Percentiles rank a stretch among this genome's conserved stretches.
These are phyloP conservation scores for Phrynosoma blainvillii DNA, from an alignment of 2,113 vertebrate species.

Conservation along the genomic window DNA sequence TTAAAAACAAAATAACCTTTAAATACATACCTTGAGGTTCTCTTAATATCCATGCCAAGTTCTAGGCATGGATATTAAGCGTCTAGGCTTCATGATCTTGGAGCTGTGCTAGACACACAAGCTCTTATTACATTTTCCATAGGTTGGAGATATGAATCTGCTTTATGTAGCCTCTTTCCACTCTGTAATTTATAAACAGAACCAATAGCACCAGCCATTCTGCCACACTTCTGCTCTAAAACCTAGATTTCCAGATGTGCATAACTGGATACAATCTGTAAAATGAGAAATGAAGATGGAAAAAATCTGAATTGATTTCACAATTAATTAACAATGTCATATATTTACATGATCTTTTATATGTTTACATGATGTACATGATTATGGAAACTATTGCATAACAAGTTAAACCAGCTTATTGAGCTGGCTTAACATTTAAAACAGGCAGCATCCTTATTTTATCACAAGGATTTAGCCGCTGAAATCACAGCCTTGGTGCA, in stretches of 20 bases:
- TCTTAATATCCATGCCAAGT: not conserved
- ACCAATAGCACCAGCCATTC: not conserved
- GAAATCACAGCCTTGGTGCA: too few relatives aligned
- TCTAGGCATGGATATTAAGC: not conserved
- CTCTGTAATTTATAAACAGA: not conserved
- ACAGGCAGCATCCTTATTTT: too few relatives aligned
- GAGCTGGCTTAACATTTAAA: too few relatives aligned
- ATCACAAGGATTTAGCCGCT: too few relatives aligned
- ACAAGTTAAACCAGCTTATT: too few relatives aligned
- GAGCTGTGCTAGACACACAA: not conserved
- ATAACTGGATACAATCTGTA: not conserved
- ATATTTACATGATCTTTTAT: not conserved
- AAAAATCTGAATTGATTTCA: not conserved
- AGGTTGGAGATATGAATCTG: not conserved
- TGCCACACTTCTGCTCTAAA: not conserved
- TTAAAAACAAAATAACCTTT: not conserved
- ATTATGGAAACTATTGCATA: too few relatives aligned
- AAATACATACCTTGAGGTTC: not conserved
- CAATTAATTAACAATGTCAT: not conserved
- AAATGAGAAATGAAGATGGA: not conserved
- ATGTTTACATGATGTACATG: too few relatives aligned
- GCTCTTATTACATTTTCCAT: not conserved
- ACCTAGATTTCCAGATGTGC: not conserved
- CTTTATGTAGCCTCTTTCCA: not conserved
- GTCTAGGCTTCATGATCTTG: not conserved